phyloP scores from a whole-genome alignment of 2,888 invertebrate genomes.

The Pteria penguin region DNA sequence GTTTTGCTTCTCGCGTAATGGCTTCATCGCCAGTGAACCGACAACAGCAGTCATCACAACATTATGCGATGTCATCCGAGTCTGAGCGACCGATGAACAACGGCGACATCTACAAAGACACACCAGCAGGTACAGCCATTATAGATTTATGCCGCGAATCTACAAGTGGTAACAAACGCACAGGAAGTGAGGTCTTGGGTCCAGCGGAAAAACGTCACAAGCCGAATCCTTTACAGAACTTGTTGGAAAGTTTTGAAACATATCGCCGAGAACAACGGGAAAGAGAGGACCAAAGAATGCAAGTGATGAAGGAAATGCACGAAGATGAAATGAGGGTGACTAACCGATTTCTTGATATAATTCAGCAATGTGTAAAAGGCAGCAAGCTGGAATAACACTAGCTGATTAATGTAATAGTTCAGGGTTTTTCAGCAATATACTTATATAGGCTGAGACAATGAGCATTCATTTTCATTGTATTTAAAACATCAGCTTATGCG shows the following conservation, averaged over 20 bases:
- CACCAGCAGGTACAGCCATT: constrained; percentile 15
- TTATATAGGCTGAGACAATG: too few species aligned
- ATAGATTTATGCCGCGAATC: constrained; percentile 32
- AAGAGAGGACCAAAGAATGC: constrained; percentile 37
- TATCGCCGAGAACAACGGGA: constrained; percentile 35
- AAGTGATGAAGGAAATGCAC: constrained; percentile 39
- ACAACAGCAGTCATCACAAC: not conserved
- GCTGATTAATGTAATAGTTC: too few species aligned
- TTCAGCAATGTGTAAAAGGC: constrained; percentile 40
- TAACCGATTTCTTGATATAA: constrained; percentile 39
- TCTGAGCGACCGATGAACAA: not conserved
- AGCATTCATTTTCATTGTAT: too few species aligned
- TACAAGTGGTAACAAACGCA: constrained; percentile 10
- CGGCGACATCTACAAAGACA: not conserved
- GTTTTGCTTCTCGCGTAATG: not conserved
- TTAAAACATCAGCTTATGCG: too few species aligned
- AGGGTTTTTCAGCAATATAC: too few species aligned
- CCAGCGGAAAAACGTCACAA: constrained; percentile 13
- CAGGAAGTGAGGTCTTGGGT: constrained; percentile 8
- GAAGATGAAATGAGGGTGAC: constrained; percentile 43
- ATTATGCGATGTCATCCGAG: not conserved
- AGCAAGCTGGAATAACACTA: constrained; percentile 10
- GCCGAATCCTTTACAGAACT: constrained; percentile 25
- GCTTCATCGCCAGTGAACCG: not conserved
- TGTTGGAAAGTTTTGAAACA: constrained; percentile 37